Base-by-base conservation (phyloP, 2,888 invertebrate species). In the Ormyrus pomaceus region DNA sequence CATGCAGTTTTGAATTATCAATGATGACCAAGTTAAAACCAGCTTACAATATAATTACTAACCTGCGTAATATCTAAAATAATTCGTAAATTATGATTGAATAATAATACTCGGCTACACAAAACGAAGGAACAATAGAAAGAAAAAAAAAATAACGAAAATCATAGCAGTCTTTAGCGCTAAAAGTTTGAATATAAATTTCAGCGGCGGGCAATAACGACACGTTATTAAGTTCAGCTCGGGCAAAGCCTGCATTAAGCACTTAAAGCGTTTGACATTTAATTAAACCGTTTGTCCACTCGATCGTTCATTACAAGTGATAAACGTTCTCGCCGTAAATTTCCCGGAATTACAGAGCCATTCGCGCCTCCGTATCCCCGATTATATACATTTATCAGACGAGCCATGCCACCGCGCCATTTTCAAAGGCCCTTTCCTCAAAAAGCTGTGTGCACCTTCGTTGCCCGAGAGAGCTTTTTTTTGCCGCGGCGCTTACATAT, bases 211-310 rank as follows among this genome's bases (percentile, higher is more conserved):
- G n/a, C 13, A 7, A 13, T 13, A 56, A 13, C 13, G 56, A 13
- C 56, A 56, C 56, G 13, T 56, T 6, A 34, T 34, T 34, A 34
- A 34, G 34, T 34, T 34, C 34, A 34, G 34, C 34, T 34, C 34
- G 34, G 34, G 34, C 34, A 34, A 34, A 34, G 34, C 34, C 34
- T 34, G 34, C 61, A 45, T 45, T 2, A 10, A 6, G 61, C 61
- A 45, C 62, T 62, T 62, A 62, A 34, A 11, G 7, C 11, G 62
- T 46, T 62, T 62, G 62, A 62, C 62, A 62, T 45, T 62, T 45
- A 62, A 62, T 62, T 62, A 62, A 62, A 62, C 62, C 13, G n/a
- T n/a, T 56, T 62, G 62, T 62, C 62, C 62, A 62, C 45, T 34
- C 45, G 61, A 19, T 61, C 34, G 61, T 34, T 34, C 61, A 34